These are phyloP conservation scores for Apoda limacodes DNA, from an alignment of 2,888 invertebrate species.

Conservation along the genomic window DNA sequence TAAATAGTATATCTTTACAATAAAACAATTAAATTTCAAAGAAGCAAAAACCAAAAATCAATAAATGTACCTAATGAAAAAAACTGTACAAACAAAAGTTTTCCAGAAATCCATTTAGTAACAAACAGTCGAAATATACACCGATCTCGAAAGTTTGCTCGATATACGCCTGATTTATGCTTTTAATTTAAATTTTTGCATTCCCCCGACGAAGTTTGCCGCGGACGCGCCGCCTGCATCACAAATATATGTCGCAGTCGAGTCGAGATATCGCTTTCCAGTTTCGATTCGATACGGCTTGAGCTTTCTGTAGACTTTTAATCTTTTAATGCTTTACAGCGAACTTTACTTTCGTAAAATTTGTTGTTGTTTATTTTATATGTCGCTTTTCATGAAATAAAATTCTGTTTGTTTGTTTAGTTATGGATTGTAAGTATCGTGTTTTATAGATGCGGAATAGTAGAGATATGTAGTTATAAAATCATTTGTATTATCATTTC, in stretches of 20 bases:
- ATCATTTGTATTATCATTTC: too few species aligned
- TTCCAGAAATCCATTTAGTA: slow-evolving; percentile 35
- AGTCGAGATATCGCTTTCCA: slow-evolving; percentile 52
- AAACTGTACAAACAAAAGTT: slow-evolving; percentile 29
- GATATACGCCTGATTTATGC: slow-evolving; percentile 69
- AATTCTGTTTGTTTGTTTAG: too few species aligned
- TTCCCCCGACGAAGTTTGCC: slow-evolving; percentile 62
- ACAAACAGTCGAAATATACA: slow-evolving; percentile 55
- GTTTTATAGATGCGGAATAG: too few species aligned
- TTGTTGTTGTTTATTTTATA: too few species aligned
- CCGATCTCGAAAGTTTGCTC: slow-evolving; percentile 65
- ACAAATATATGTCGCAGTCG: slow-evolving; percentile 61
- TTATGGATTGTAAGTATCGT: too few species aligned
- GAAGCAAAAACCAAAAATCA: slow-evolving; percentile 3
- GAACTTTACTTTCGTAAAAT: too few species aligned
- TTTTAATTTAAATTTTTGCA: slow-evolving; percentile 73
- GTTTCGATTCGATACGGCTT: slow-evolving; percentile 58
- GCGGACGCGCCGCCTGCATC: slow-evolving; percentile 64
- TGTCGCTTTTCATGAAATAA: too few species aligned
- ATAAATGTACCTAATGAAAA: slow-evolving; percentile 14
- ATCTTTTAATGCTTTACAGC: slow-evolving; percentile 68
- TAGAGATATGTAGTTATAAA: too few species aligned
- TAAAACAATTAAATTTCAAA: slow-evolving; percentile 4
- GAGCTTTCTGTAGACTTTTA: slow-evolving; percentile 63
- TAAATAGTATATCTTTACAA: too few species aligned